Evolutionary conservation across 2,888 invertebrate genomes (phyloP), one percentile per base, ranked within the genome.

Genomic region (Hartigia nigra): DNA sequence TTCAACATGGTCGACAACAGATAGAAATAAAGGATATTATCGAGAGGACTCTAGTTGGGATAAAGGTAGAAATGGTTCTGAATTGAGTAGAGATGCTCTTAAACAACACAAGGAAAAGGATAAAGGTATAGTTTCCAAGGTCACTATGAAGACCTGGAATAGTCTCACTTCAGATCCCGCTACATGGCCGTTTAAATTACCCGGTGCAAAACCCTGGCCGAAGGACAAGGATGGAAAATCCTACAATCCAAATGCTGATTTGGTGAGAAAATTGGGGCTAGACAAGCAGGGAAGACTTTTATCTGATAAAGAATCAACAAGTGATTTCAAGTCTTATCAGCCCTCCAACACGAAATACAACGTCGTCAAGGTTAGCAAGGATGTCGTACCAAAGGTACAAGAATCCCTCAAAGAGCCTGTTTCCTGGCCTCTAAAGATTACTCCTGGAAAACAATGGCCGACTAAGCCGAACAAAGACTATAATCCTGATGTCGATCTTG

Each of bases 131-230:
- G 11, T 86, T 4, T 88, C 89, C 0, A 87, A 89, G 35, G 84
- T 89, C 36, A 87, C 88, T 1, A 87, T 89, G 86, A 87, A 87
- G 70, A 87, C 89, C 0, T 89, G 89, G 89, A 88, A 86, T 79
- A 90, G 89, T 31, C 77, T 89, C 32, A 88, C 91, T 0, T 90
- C 90, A 0, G 90, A 91, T 80, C 90, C 90, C 0, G 90, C 89
- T 0, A 89, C 91, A 0, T 91, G 91, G 91, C 90, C 91, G 0
- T 90, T 89, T 76, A 90, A 90, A 77, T 79, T 90, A 0, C 87
- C 89, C 0, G 89, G 88, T 0, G 88, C 87, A 0, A 90, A 91
- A 39, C 88, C 90, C 1, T 91, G 91, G 91, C 90, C 90, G 0
- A 91, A 90, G 74, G 90, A 91, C 70, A 87, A 90, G 36, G 88